Conservation (phyloP, 2,888 invertebrate species). For the Callinectes sapidus region DNA sequence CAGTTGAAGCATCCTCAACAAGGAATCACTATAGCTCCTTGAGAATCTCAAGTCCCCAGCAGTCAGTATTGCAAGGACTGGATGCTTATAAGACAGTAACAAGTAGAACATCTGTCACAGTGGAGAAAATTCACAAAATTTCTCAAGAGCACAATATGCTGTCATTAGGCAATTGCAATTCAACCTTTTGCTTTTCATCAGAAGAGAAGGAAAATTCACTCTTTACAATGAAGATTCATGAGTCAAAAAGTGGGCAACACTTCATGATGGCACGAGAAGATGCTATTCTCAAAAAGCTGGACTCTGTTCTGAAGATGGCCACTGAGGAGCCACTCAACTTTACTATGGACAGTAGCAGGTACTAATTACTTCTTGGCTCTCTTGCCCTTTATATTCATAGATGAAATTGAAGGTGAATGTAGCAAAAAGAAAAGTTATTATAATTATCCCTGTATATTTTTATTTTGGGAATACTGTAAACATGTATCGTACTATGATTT, state of each 20-base stretch:
- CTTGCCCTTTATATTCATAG: not conserved
- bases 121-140: not conserved
- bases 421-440: not conserved
- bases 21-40: not conserved
- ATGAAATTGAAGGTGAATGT: not conserved
- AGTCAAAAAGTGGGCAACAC: not conserved
- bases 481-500: not conserved
- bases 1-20: slow-evolving; percentile 40
- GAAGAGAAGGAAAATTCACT: slow-evolving; percentile 14
- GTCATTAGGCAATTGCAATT: slow-evolving; percentile 10
- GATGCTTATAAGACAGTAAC: not conserved
- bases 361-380: not conserved
- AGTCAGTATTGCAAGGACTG: not conserved
- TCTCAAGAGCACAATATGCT: slow-evolving; percentile 8
- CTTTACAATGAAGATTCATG: slow-evolving; percentile 16
- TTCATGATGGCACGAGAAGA: slow-evolving; percentile 40
- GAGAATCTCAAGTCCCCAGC: not conserved
- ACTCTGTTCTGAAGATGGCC: slow-evolving; percentile 61
- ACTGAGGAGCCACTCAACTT: slow-evolving; percentile 54
- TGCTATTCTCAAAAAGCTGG: slow-evolving; percentile 53
- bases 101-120: slow-evolving; percentile 20
- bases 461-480: not conserved
- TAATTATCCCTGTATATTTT: not conserved
- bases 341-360: slow-evolving; percentile 23
- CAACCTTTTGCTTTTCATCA: slow-evolving; percentile 27